Base-by-base conservation (phyloP, 2,113 vertebrate species). In the Conger conger region DNA sequence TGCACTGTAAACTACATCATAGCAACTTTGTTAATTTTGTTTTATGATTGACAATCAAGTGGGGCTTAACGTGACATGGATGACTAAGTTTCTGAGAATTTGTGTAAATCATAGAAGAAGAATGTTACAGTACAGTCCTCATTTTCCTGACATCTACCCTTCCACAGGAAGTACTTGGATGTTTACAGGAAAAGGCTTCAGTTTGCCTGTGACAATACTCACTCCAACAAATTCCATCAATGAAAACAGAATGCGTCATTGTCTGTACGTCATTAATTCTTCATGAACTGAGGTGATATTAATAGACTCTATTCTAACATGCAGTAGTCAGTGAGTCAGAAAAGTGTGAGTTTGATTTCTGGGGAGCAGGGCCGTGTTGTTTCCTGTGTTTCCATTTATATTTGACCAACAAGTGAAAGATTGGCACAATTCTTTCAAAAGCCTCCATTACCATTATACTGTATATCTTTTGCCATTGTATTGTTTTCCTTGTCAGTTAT, bases 111-210 rank as follows among this genome's bases (percentile, higher is more conserved):
- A 88, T 78, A 57, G 87, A 86, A 87, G 68, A 87, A 86, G 81
- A 11, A 35, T 76, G 82, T 79, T 82, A 16, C 85, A 88, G 90
- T 86, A 30, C 60, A 76, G 87, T 89, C 80, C 84, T 80, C 79
- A 83, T 79, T 86, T 85, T 85, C 86, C 80, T 82, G 86, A 81
- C 88, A 89, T 89, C 87, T 87, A 88, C 84, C 84, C 87, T 88
- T 84, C 88, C 86, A 86, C 89, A 92, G 94, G 93, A 95, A 95
- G 88, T 89, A 89, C 91, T 94, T 87, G 88, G 80, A 89, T 95
- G 93, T 96, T 95, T 94, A 95, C 94, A 95, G 95, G 95, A 96
- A 95, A 63, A 85, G 83, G 86, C 86, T 90, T 90, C 90, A 5
- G 7, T 84, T 87, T 87, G 40, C 80, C 27, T 38, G 40, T 93